Percentiles rank a stretch among this genome's conserved stretches.
phyloP scores from a whole-genome alignment of 2,888 invertebrate genomes.

The Synanthedon andrenaeformis region DNA sequence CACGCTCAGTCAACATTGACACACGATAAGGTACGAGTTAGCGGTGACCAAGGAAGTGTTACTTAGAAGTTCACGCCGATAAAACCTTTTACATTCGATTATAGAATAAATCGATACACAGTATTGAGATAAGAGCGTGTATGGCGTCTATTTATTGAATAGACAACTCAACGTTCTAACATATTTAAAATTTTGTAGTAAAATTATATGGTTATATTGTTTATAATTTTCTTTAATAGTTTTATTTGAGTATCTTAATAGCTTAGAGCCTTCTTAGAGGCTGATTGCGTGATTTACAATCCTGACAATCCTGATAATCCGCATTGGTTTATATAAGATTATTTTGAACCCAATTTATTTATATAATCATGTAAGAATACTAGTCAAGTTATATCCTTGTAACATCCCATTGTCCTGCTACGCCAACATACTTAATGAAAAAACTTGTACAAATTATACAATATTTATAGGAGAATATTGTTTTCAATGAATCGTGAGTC shows the following conservation, averaged over 20 bases:
- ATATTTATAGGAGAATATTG: conserved; percentile 33
- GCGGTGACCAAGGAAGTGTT: conserved; percentile 43
- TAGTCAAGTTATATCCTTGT: background rate
- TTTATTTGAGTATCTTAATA: too few species aligned
- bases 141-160: background rate
- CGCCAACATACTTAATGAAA: conserved; percentile 18
- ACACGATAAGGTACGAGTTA: conserved; percentile 36
- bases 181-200: too few species aligned
- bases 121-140: conserved; percentile 1
- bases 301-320: too few species aligned
- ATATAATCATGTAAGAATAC: too few species aligned
- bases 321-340: too few species aligned
- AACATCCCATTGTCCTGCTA: conserved; percentile 5
- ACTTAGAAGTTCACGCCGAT: conserved; percentile 57
- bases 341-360: too few species aligned
- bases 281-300: too few species aligned
- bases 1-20: conserved; percentile 62
- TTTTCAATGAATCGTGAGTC: conserved; percentile 23
- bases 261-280: too few species aligned
- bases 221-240: too few species aligned
- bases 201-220: too few species aligned
- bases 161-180: background rate
- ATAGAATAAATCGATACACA: conserved; percentile 13
- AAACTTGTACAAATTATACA: conserved; percentile 23
- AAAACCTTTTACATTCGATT: conserved; percentile 41